Base-by-base conservation (phyloP, 2,888 invertebrate genomes). In the Cephus nigrinus region DNA sequence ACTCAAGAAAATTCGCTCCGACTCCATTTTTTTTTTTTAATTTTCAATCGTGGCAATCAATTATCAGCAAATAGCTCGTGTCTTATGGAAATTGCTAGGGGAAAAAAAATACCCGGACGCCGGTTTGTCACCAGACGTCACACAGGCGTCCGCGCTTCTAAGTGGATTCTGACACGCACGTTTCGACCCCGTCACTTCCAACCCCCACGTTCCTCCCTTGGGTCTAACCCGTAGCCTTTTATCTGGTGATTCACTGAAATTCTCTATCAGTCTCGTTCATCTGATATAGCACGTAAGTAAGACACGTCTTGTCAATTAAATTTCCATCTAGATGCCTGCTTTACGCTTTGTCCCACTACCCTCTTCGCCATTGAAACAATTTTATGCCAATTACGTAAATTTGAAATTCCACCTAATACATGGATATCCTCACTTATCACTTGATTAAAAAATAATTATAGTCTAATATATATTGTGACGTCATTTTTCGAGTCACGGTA, bases 121-220 rank as follows among this genome's bases (percentile, higher is more conserved):
- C 33, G 31, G 71, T 71, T 71, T 71, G 71, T 71, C 71, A 71
- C 71, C 71, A 31, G 71, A 31, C 71, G 71, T 71, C 71, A 71
- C 71, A 71, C 2, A 23, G 32, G 71, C 71, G 71, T 71, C 71
- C 71, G 71, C 11, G 77, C 35, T 35, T 35, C 81, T 85, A 84
- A 84, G 83, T 83, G 81, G 82, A 80, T 83, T 83, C 78, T 76
- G 81, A 81, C 85, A 82, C 83, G 84, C 82, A 82, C 78, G 71
- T 32, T 71, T 78, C 80, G 30, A 71, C 71, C 71, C 71, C 71
- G 31, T 32, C 31, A 31, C 32, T 71, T 71, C 12, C 30, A 55
- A 23, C 31, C 71, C 71, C 71, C 71, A 71, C 0, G 32, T 71
- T 71, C 31, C 71, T 71, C 71, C 71, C 71, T 33, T 71, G 31